Evolutionary conservation across 2,113 vertebrate species (phyloP).

Genomic region (Clarias gariepinus): DNA sequence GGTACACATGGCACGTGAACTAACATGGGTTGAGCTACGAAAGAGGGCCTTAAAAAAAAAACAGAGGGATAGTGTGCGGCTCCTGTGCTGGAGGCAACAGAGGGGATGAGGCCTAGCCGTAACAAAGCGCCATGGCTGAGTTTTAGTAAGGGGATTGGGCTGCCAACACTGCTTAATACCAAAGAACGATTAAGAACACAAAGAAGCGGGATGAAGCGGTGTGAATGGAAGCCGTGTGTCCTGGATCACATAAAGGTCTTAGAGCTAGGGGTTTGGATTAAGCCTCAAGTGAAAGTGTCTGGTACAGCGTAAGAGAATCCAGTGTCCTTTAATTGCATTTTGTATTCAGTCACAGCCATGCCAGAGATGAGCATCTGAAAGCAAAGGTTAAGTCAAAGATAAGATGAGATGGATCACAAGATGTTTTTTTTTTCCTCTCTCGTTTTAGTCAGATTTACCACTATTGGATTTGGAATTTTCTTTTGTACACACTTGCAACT

Average conservation of each 20-base stretch:
- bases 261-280: slow-evolving; percentile 57
- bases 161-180: slow-evolving; percentile 60
- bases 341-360: slow-evolving; percentile 48
- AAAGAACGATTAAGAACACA: slow-evolving; percentile 63
- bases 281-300: slow-evolving; percentile 58
- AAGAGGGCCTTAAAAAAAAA: slow-evolving; percentile 44
- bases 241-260: slow-evolving; percentile 60
- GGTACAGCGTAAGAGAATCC: slow-evolving; percentile 54
- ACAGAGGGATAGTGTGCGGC: slow-evolving; percentile 46
- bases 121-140: slow-evolving; percentile 59
- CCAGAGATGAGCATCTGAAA: slow-evolving; percentile 51
- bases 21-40: slow-evolving; percentile 48
- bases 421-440: slow-evolving; percentile 28
- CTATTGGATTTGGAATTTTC: slow-evolving; percentile 35
- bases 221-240: slow-evolving; percentile 63
- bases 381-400: slow-evolving; percentile 58
- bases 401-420: slow-evolving; percentile 32
- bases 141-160: slow-evolving; percentile 56
- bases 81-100: slow-evolving; percentile 34
- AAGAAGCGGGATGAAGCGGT: slow-evolving; percentile 54
- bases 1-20: slow-evolving; percentile 60
- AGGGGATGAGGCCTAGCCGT: slow-evolving; percentile 38
- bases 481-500: slow-evolving; percentile 38
- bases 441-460: slow-evolving; percentile 26
- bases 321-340: slow-evolving; percentile 61